Evolutionary conservation across 2,888 invertebrate genomes (phyloP).

Genomic region (Polyploca ridens): DNA sequence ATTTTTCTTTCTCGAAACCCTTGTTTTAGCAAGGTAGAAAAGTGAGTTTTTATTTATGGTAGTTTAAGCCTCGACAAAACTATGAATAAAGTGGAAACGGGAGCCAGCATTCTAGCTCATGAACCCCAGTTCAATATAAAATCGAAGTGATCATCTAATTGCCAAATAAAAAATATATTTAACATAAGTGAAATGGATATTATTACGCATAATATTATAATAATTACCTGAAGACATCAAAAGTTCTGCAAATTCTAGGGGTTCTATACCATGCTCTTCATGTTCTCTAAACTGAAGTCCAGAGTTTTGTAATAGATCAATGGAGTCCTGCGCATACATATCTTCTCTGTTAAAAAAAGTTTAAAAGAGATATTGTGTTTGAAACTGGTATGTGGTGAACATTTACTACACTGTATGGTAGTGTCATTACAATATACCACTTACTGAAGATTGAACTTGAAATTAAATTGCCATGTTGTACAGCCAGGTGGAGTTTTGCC

Average conservation of each 20-base stretch:
- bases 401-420: neutral
- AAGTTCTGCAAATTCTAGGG: slow-evolving; percentile 98
- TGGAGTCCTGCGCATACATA: slow-evolving; percentile 99
- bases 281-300: slow-evolving; percentile 99
- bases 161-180: too few relatives aligned
- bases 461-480: slow-evolving; percentile 99
- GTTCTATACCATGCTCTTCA: slow-evolving; percentile 99
- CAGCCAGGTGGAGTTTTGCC: slow-evolving; percentile 97
- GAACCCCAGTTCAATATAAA: too few relatives aligned
- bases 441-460: slow-evolving; percentile 98
- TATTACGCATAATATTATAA: too few relatives aligned
- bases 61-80: too few relatives aligned
- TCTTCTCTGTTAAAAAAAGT: slow-evolving; percentile 89
- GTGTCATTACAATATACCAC: slow-evolving; percentile 46
- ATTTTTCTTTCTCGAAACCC: too few relatives aligned
- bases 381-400: too few relatives aligned
- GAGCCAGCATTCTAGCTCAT: too few relatives aligned
- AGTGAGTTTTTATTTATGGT: too few relatives aligned
- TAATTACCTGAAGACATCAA: slow-evolving; percentile 96
- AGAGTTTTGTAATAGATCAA: slow-evolving; percentile 97
- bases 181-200: too few relatives aligned
- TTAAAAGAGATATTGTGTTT: neutral
- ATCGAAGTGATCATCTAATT: too few relatives aligned
- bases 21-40: too few relatives aligned
- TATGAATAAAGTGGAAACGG: too few relatives aligned